phyloP scores from a whole-genome alignment of 2,113 vertebrate species.

The Chamaetylas fuelleborni region DNA sequence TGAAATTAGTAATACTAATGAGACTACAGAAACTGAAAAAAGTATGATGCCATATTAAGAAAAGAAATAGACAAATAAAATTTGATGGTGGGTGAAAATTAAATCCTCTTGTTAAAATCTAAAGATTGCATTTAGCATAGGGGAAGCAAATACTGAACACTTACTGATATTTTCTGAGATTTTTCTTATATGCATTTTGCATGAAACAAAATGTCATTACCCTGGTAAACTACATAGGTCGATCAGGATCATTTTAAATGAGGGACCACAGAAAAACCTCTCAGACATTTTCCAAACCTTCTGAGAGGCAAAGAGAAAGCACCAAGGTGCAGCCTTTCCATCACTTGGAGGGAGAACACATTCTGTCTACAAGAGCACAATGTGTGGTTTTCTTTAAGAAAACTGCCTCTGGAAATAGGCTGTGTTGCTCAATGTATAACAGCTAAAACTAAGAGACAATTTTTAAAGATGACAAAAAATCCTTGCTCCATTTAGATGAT shows the following conservation, averaged over 20 bases:
- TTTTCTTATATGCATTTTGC: not conserved
- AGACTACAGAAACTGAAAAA: not conserved
- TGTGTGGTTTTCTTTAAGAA: not conserved
- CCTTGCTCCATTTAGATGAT: not conserved
- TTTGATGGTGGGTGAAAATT: not conserved
- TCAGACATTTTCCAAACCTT: not conserved
- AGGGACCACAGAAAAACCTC: not conserved
- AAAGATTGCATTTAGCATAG: not conserved
- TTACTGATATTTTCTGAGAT: not conserved
- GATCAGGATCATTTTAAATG: not conserved
- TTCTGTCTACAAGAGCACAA: not conserved
- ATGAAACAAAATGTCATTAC: not conserved
- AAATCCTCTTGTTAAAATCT: not conserved
- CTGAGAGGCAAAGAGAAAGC: not conserved
- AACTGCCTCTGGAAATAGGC: not conserved
- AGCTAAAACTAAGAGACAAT: not conserved
- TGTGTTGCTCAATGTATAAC: not conserved
- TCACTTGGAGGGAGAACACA: fast-evolving
- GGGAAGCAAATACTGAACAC: not conserved
- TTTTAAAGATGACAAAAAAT: not conserved
- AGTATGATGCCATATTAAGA: not conserved
- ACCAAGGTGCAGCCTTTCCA: not conserved
- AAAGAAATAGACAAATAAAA: not conserved
- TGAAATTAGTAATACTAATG: not conserved
- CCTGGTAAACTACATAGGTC: not conserved